Percentiles rank a stretch among this genome's conserved stretches.
These are phyloP conservation scores for Aphaenogaster rudis DNA, from an alignment of 1,140 invertebrate species.

Conservation along the genomic window DNA sequence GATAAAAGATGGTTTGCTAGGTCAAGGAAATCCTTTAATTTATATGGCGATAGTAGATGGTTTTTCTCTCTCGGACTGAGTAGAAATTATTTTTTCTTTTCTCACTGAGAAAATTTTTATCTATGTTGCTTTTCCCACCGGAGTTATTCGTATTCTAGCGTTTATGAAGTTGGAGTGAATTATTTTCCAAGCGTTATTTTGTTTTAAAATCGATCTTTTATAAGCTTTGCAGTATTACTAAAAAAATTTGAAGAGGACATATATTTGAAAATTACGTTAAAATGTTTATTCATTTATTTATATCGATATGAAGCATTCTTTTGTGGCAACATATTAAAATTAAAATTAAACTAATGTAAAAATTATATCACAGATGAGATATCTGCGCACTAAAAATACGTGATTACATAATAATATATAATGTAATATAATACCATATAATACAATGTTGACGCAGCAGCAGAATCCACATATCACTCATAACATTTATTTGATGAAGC, in stretches of 20 bases:
- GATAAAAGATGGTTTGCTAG: constrained; percentile 2
- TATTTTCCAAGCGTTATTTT: not conserved
- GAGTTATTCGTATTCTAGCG: constrained; percentile 6
- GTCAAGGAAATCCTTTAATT: constrained; percentile 29
- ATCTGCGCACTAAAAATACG: not conserved
- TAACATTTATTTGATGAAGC: not conserved
- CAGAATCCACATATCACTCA: not conserved
- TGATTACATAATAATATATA: not conserved
- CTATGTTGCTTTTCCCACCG: not conserved
- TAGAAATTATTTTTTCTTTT: constrained; percentile 31
- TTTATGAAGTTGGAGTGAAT: constrained; percentile 20
- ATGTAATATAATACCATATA: not conserved
- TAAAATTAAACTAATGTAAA: not conserved
- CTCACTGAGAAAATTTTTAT: constrained; percentile 25
- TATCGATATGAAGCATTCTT: not conserved
- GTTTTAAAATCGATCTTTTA: not conserved
- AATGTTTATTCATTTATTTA: not conserved
- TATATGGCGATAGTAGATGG: constrained; percentile 17
- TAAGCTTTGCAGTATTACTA: not conserved
- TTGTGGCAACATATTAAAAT: not conserved
- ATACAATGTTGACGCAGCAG: not conserved
- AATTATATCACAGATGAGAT: not conserved
- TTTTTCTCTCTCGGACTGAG: constrained; percentile 1
- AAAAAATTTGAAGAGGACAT: not conserved
- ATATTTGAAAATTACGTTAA: not conserved